These are phyloP conservation scores for Rhogogaster chlorosoma DNA, from an alignment of 2,888 invertebrate genomes.

Conservation along the genomic window DNA sequence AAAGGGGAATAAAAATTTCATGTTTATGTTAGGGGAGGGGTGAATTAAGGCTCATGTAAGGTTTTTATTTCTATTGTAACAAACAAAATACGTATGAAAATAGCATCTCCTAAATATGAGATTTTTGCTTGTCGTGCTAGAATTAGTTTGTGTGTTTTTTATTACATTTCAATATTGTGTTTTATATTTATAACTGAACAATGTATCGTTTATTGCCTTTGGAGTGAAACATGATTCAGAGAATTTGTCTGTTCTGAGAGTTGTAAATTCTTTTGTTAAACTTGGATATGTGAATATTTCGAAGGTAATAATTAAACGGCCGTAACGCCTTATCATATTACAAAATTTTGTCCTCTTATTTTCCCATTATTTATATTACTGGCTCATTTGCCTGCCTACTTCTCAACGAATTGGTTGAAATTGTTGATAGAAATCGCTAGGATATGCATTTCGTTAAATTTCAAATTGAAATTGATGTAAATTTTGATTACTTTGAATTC, in stretches of 20 bases:
- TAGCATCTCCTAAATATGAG: neutral
- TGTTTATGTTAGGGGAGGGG: neutral
- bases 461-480: neutral
- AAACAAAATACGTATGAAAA: neutral
- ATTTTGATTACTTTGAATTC: neutral
- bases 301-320: slow-evolving; percentile 1
- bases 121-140: neutral
- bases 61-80: neutral
- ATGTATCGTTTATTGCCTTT: neutral
- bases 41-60: neutral
- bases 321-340: neutral
- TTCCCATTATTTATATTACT: neutral
- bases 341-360: neutral
- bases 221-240: neutral
- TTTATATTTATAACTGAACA: slow-evolving; percentile 30
- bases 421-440: neutral
- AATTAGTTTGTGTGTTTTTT: neutral
- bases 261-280: slow-evolving; percentile 24
- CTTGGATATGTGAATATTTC: neutral
- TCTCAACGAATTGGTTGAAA: neutral
- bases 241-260: neutral
- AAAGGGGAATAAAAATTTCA: neutral
- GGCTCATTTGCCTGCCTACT: neutral
- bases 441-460: neutral
- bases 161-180: slow-evolving; percentile 13